These are phyloP conservation scores for Montipora capricornis DNA, from an alignment of 64 coral and sea anemone genomes.

Conservation along the genomic window DNA sequence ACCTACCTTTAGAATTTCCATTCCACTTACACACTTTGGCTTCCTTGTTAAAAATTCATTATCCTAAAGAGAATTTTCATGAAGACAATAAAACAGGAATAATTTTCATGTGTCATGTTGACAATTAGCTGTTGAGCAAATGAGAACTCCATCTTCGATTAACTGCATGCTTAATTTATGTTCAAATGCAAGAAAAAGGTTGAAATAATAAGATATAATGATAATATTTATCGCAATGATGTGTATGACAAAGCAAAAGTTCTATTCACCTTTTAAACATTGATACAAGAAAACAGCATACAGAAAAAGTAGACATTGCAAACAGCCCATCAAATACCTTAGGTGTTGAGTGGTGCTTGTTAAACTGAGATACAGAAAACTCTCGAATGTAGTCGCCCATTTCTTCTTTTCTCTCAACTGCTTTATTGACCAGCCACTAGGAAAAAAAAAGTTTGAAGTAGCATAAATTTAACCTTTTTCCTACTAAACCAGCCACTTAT, in stretches of 20 bases:
- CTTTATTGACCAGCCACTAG: slow-evolving; percentile 97
- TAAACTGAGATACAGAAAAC: slow-evolving; percentile 98
- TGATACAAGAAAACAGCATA: no score
- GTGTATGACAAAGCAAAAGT: no score
- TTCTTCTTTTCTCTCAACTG: slow-evolving; percentile 98
- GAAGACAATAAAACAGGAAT: neutral
- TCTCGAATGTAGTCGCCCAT: slow-evolving; percentile 99
- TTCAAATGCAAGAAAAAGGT: no score
- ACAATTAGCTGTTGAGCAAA: no score
- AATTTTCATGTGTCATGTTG: no score
- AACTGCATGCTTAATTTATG: no score
- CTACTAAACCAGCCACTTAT: no score
- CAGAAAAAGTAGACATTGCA: no score
- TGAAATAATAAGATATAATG: no score
- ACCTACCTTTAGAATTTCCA: slow-evolving; percentile 86
- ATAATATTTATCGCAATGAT: no score
- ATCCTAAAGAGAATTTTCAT: slow-evolving; percentile 78
- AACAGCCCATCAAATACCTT: slow-evolving; percentile 48
- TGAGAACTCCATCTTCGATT: no score
- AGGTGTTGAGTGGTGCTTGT: slow-evolving; percentile 88
- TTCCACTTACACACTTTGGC: slow-evolving; percentile 79
- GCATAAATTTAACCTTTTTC: neutral
- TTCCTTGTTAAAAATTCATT: slow-evolving; percentile 82
- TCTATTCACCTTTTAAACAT: no score
- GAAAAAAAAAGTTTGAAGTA: neutral